These are phyloP conservation scores for Lapara coniferarum DNA, from an alignment of 2,888 invertebrate genomes.

Conservation along the genomic window DNA sequence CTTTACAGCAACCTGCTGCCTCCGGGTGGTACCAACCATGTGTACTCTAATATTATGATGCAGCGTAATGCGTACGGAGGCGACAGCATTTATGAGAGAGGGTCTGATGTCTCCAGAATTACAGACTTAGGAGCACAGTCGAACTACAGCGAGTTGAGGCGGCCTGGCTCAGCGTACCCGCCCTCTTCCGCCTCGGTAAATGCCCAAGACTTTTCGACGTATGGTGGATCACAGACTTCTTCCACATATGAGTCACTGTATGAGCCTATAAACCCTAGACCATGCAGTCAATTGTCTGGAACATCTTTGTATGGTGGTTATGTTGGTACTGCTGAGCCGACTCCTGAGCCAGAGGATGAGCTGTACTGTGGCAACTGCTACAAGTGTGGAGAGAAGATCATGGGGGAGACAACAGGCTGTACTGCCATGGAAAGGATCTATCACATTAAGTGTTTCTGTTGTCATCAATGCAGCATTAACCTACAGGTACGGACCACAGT, in stretches of 20 bases:
- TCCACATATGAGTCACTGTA: conserved; percentile 86
- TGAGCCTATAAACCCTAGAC: conserved; percentile 85
- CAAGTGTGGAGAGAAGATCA: conserved; percentile 95
- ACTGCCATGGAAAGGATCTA: conserved; percentile 99
- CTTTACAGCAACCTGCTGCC: conserved; percentile 77
- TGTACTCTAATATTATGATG: conserved; percentile 75
- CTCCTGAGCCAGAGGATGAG: conserved; percentile 87
- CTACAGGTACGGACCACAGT: conserved; percentile 81
- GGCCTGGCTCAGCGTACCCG: conserved; percentile 83
- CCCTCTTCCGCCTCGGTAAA: conserved; percentile 78
- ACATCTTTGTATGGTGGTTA: conserved; percentile 85
- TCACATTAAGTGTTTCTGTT: conserved; percentile 97
- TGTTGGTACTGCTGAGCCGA: conserved; percentile 90
- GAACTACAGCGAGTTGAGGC: conserved; percentile 85
- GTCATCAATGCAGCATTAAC: conserved; percentile 94
- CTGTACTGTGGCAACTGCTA: conserved; percentile 94
- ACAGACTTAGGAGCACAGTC: conserved; percentile 83
- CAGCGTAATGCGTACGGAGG: conserved; percentile 74
- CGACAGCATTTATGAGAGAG: conserved; percentile 79
- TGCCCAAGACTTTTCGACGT: conserved; percentile 82
- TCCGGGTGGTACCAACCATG: conserved; percentile 78
- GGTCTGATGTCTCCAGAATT: conserved; percentile 77
- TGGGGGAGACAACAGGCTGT: conserved; percentile 97
- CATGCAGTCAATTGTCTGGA: conserved; percentile 84
- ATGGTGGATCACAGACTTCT: conserved; percentile 84